Conservation (phyloP, 2,888 invertebrate species). For the Torymus auratus region DNA sequence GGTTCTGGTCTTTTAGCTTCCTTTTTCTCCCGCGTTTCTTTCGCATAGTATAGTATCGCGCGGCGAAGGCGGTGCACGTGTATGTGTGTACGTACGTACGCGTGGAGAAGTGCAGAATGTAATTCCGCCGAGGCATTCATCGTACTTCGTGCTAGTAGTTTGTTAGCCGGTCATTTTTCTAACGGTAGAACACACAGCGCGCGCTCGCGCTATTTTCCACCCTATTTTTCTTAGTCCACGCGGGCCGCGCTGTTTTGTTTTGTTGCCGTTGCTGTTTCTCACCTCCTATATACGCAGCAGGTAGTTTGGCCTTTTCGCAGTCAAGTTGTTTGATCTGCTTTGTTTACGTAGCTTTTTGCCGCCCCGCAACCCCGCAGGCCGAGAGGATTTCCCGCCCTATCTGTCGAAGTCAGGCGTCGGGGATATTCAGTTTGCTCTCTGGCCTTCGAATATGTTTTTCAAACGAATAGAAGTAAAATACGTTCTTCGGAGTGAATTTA, state of each 20-base stretch:
- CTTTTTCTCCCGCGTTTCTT: constrained; percentile 15
- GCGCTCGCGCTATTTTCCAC: constrained; percentile 23
- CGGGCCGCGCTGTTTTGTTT: background rate
- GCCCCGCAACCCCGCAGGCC: too few species aligned
- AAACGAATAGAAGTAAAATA: too few species aligned
- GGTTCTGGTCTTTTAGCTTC: background rate
- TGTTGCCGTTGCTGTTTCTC: background rate
- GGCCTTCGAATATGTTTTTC: too few species aligned
- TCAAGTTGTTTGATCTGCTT: too few species aligned
- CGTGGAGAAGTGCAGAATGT: constrained; percentile 46
- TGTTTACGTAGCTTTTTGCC: too few species aligned
- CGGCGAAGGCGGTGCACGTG: background rate
- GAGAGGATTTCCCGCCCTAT: too few species aligned
- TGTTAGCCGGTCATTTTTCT: constrained; percentile 65
- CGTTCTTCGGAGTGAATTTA: too few species aligned
- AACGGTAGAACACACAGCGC: constrained; percentile 48
- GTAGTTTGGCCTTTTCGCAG: background rate
- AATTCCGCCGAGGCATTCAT: constrained; percentile 63
- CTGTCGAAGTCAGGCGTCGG: too few species aligned
- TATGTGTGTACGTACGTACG: background rate
- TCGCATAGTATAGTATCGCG: constrained; percentile 6
- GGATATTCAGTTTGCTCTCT: too few species aligned
- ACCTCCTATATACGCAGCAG: background rate
- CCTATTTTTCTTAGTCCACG: constrained; percentile 33
- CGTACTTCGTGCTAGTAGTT: constrained; percentile 64